Evolutionary conservation across 2,113 vertebrate genomes (phyloP), one percentile per base, ranked within the genome.

Genomic region (Chinchilla lanigera): DNA sequence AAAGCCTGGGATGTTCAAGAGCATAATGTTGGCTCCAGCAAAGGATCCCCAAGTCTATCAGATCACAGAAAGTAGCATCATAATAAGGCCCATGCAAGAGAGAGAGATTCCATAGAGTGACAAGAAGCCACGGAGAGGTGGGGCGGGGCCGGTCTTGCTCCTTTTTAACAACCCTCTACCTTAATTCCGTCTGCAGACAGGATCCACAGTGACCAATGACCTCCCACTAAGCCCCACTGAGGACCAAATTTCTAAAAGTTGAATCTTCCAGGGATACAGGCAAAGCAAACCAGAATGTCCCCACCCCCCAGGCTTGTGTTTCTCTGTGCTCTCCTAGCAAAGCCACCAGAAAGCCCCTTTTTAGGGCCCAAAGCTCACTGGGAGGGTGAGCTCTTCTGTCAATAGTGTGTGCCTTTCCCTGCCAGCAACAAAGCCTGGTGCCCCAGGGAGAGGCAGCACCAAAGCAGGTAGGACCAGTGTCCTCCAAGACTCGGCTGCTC

Each of bases 391-490:
- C 7, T 12, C 28, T 28, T 80, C 13, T 28, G 58, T 44, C 35
- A 77, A 28, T 54, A 88, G 33, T 3, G 1, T 52, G 75, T 17
- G 35, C 41, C 6, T 44, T 77, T 61, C 3, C 47, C 26, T 86
- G 41, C 30, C 12, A 54, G 63, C 24, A 89, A 19, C 0, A 0
- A 9, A 41, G 58, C 20, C 6, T 22, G 35, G 16, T 38, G 5
- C 60, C 52, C 35, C 35, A 52, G 7, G 54, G 52, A 83, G 78
- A 61, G 44, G 44, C 24, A 58, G 30, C 16, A 44, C 6, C 22
- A 1, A 24, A 14, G 14, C 44, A 20, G 3, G 19, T 6, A 28
- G 63, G 20, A 24, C 28, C 9, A 38, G 17, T 3, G 52, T 24
- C n/a, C 44, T 78, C 89, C 54, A 16, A 10, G 1, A 86, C 17